Percentiles rank a stretch among this genome's conserved stretches.
phyloP scores from a whole-genome alignment of 2,113 vertebrate genomes.

The Halichoerus grypus region DNA sequence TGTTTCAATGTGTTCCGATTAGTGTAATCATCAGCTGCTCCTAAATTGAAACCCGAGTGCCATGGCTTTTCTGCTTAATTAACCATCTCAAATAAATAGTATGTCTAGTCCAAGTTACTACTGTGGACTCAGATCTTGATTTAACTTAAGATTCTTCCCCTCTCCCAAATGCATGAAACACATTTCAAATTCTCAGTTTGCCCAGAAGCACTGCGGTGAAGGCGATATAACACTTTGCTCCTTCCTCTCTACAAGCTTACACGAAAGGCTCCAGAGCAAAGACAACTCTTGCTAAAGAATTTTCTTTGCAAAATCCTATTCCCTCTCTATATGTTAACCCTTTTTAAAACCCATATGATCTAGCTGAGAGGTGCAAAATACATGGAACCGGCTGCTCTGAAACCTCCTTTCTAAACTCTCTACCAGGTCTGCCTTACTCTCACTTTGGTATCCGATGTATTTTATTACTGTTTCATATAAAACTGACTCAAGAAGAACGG shows the following conservation, averaged over 20 bases:
- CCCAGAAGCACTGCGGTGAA: background rate
- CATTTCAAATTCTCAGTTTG: background rate
- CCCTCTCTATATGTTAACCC: background rate
- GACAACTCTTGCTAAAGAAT: background rate
- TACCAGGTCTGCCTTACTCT: background rate
- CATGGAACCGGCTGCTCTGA: background rate
- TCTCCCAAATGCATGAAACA: background rate
- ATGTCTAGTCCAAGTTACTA: background rate
- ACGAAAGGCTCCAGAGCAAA: background rate
- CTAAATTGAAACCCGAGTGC: background rate
- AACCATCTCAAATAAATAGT: background rate
- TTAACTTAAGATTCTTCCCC: background rate
- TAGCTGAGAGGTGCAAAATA: background rate
- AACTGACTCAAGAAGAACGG: constrained; percentile 21
- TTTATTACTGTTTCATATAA: background rate
- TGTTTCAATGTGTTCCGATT: background rate
- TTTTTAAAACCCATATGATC: background rate
- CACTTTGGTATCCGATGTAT: background rate
- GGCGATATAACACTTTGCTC: background rate
- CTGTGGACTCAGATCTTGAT: background rate
- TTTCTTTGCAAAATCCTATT: constrained; percentile 7
- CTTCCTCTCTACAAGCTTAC: background rate
- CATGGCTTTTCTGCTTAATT: constrained; percentile 5
- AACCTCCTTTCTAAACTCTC: background rate
- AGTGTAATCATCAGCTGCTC: background rate